Evolutionary conservation across 2,113 vertebrate genomes (phyloP), one percentile per base, ranked within the genome.

Genomic region (Pelmatolapia mariae): DNA sequence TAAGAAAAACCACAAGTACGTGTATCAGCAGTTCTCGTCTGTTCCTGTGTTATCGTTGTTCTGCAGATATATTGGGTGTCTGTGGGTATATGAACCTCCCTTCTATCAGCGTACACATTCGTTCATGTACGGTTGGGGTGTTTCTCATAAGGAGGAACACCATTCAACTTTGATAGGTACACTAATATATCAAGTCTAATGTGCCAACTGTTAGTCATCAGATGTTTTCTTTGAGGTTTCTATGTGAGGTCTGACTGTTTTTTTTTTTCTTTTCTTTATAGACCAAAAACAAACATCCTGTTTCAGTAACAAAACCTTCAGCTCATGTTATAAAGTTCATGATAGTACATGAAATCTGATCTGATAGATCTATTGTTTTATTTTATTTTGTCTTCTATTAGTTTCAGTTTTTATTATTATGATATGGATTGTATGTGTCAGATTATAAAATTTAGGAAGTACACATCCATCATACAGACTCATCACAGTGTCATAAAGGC

Each of bases 41-140:
- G 8, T n/a, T 63, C 18, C 38, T 13, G 13, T 12, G 80, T 94
- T 93, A 93, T 93, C 91, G 4, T 78, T 38, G 9, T 13, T 18
- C 47, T 82, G 81, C 92, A 95, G 89, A 89, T 63, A 36, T 78
- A 4, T 1, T 22, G 71, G 47, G 31, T 53, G 81, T 86, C 29
- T 73, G 61, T 56, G 22, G n/a, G 24, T 26, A 18, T 43, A 80
- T 10, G 45, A 71, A 16, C 56, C 13, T 47, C 43, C 79, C 36
- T 47, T 87, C 83, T 93, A 88, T 94, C 91, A 43, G n/a, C 22
- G 7, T 1, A 45, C 38, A 87, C 92, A 82, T 40, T 57, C 1
- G 5, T 9, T 38, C 22, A 6, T 85, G 22, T 40, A 36, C 29
- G 29, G 78, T 91, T 86, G 8, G 81, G 53, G 50, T 89, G 80